Base-by-base conservation (phyloP, 30 jellyfish, hydroid and myxozoan species). In the Rhopilema esculentum region DNA sequence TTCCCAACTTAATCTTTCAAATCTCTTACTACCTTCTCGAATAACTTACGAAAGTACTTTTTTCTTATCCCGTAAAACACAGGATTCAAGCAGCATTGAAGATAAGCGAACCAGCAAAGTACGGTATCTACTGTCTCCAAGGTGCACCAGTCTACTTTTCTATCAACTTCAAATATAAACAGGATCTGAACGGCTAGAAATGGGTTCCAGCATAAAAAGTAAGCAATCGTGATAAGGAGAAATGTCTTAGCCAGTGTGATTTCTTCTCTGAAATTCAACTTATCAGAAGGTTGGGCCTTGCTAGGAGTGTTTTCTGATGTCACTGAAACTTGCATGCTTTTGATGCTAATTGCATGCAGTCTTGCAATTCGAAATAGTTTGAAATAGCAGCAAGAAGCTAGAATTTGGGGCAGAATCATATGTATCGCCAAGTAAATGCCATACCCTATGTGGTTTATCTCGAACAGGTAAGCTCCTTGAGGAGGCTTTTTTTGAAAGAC, bases 161-260 rank as follows among this genome's bases (percentile, higher is more conserved):
- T n/a, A 1, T 69, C 76, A 27, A 66, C 17, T 1, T 69, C 49
- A 4, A 83, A 69, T 6, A 69, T 75, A 27, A 67, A 83, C 8
- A 83, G 27, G 9, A 83, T 8, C 29, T 83, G 89, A 66, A 77
- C 82, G 16, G 75, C 40, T 72, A 87, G 31, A 87, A 87, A 87
- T 77, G 95, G 95, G 79, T 64, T 67, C 95, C 95, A 87, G 73
- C 95, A 75, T 33, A 75, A 12, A 53, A 75, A 87, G 66, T 69
- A 77, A 7, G 95, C 75, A 15, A 87, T 32, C 0, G 62, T 77
- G 49, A 87, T 52, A 17, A 87, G 33, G 67, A 87, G 77, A 12
- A 87, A 67, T 40, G 83, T 87, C 51, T 72, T 77, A 1, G 90
- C 95, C 31, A 67, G 49, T 1, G 31, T 31, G n/a, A 67, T 18